Base-by-base conservation (phyloP, 2,113 vertebrate species). In the Oreocharis arfaki region DNA sequence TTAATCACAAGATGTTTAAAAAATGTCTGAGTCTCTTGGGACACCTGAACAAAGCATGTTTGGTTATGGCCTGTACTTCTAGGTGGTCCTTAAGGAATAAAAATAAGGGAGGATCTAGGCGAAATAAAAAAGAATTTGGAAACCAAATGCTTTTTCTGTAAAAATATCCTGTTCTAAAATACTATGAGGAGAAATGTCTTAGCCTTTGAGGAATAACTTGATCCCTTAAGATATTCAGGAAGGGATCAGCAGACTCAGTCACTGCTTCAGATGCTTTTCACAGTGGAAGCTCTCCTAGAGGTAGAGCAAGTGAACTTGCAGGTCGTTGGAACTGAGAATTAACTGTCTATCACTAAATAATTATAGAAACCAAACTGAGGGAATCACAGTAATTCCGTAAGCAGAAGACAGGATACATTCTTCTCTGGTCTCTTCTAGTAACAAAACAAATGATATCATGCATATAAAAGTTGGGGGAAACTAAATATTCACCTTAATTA, bases 401-500 rank as follows among this genome's bases (percentile, higher is more conserved):
- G 61, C 65, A 93, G 42, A 89, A 75, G 74, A 11, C 18, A 86
- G 16, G 24, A 80, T 67, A 39, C 5, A 42, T 84, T 84, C 74
- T 81, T 78, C 27, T 39, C 56, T 78, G 13, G 22, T 32, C 15
- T 78, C 42, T 92, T 92, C 73, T 60, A 89, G 44, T 76, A 89
- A 91, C 44, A 68, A 85, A 84, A 91, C 13, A 87, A 93, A 91
- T 71, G 0, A 75, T 75, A 65, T 50, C 80, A 87, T 60, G 60
- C 47, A 64, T 89, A 49, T 65, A 65, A 78, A 90, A 81, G 44
- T 64, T 78, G 55, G 26, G 73, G 63, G 52, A 49, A 94, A 87
- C 32, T 49, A 89, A 91, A 82, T 81, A 87, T 71, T 95, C 84
- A 87, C 70, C 41, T 85, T 91, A 87, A 92, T 93, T 93, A 87